Conservation (phyloP, 2,113 vertebrate species). For the Carettochelys insculpta region DNA sequence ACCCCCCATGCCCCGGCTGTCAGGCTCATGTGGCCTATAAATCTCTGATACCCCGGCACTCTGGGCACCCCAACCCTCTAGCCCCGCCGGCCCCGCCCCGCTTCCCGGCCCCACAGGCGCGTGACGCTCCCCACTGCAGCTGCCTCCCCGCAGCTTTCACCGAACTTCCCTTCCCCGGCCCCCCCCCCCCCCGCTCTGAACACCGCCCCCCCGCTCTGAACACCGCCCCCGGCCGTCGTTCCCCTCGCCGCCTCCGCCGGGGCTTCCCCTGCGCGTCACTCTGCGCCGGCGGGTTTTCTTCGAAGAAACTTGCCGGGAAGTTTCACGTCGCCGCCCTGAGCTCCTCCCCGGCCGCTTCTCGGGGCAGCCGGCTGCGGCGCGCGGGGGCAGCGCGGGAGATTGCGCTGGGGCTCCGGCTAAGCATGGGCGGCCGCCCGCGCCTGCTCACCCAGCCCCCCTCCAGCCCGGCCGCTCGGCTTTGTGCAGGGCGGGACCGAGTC, state of each 20-base stretch:
- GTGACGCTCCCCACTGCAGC: too few relatives aligned
- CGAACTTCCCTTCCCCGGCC: not conserved
- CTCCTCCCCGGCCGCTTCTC: not conserved
- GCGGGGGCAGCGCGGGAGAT: too few relatives aligned
- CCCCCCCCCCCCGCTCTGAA: not conserved
- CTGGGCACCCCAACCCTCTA: not conserved
- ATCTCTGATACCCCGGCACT: too few relatives aligned
- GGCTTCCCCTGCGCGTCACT: not conserved
- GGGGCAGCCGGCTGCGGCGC: too few relatives aligned
- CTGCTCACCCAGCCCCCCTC: not conserved
- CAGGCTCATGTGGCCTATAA: too few relatives aligned
- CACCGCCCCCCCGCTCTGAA: not conserved
- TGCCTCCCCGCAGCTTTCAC: too few relatives aligned
- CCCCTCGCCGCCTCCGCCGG: not conserved
- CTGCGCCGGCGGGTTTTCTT: not conserved
- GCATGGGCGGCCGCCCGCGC: not conserved
- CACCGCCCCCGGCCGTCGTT: not conserved
- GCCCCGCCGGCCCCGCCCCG: not conserved
- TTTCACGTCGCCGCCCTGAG: slow-evolving; percentile 42
- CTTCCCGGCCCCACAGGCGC: not conserved
- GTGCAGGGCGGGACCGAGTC: not conserved
- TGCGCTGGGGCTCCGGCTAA: not conserved
- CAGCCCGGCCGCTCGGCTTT: not conserved
- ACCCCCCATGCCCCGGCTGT: too few relatives aligned
- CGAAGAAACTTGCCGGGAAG: slow-evolving; percentile 50